A percentile compares a stretch with the other conserved stretches of the same genome.
Conservation (phyloP, 2,113 vertebrate genomes). For the Felis catus region F.catus_Fca126_mat1.0 CM031415.1:64151001-64151500, state of each 20-base stretch:
- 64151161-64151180: neutral
- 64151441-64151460: rapidly evolving
- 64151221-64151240: neutral
- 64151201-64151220: neutral
- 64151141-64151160: neutral
- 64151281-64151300: neutral
- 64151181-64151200: neutral
- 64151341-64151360: neutral
- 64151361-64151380: neutral
- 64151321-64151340: neutral
- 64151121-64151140: neutral
- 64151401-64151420: neutral
- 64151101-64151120: neutral
- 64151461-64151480: neutral
- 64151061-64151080: neutral
- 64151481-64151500: neutral
- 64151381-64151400: neutral
- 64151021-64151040: neutral
- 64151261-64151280: neutral
- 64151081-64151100: neutral
- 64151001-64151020: neutral
- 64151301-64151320: neutral
- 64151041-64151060: neutral
- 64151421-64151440: neutral
- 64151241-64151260: neutral